Percentiles rank a stretch among this genome's conserved stretches.
These are phyloP conservation scores for Diabrotica undecimpunctata DNA, from an alignment of 1,140 invertebrate genomes.

Conservation along the genomic window DNA sequence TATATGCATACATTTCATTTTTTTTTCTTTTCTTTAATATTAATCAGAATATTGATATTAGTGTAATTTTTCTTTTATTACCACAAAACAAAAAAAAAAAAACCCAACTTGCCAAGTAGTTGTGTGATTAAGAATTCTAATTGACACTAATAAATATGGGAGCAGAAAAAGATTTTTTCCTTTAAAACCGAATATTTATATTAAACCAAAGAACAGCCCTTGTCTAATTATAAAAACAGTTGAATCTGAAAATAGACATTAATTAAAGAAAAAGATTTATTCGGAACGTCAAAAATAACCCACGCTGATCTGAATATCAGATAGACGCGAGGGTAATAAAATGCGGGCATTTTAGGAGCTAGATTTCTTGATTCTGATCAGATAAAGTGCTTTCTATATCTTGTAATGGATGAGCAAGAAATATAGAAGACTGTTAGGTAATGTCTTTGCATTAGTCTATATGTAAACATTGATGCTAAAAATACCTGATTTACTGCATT, in stretches of 20 bases:
- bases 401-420: constrained; percentile 33
- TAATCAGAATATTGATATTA: too few species aligned
- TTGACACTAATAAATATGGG: too few species aligned
- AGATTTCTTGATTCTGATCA: constrained; percentile 33
- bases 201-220: constrained; percentile 3
- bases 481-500: constrained; percentile 26
- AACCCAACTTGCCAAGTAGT: too few species aligned
- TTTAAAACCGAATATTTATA: too few species aligned
- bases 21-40: too few species aligned
- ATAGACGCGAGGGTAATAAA: constrained; percentile 40
- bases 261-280: constrained; percentile 42
- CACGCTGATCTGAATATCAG: constrained; percentile 34
- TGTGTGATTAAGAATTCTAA: too few species aligned
- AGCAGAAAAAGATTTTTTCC: too few species aligned
- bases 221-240: constrained; percentile 33
- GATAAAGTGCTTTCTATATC: constrained; percentile 35
- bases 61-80: too few species aligned
- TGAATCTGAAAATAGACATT: constrained; percentile 35
- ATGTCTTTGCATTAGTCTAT: constrained; percentile 28
- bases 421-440: constrained; percentile 33
- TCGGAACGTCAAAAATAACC: constrained; percentile 37
- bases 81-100: too few species aligned
- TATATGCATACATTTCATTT: too few species aligned
- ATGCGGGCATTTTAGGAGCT: constrained; percentile 40
- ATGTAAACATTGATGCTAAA: constrained; percentile 26